A percentile compares a stretch with the other conserved stretches of the same genome.
Conservation (phyloP, 2,888 invertebrate genomes). For the Cremastinae sp. region DNA sequence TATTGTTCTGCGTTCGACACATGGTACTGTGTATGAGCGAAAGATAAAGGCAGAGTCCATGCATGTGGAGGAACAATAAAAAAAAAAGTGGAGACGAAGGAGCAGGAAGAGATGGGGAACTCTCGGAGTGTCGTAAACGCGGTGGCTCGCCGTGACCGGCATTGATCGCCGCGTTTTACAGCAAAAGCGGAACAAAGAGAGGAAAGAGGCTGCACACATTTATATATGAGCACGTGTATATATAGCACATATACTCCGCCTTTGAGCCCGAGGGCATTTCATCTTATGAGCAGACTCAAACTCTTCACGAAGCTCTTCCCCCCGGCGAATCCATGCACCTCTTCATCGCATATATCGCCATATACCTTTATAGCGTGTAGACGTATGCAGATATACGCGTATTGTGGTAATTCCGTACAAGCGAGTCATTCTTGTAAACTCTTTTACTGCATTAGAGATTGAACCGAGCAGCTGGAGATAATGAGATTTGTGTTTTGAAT, state of each 20-base stretch:
- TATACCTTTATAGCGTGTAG: background rate
- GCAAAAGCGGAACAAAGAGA: conserved; percentile 66
- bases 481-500: conserved; percentile 16
- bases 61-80: background rate
- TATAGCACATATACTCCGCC: too few species aligned
- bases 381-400: conserved; percentile 3
- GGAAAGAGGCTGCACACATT: conserved; percentile 55
- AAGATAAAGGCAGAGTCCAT: background rate
- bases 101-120: conserved; percentile 1
- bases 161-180: conserved; percentile 61
- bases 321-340: background rate
- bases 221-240: too few species aligned
- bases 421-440: conserved; percentile 51
- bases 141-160: conserved; percentile 59
- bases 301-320: conserved; percentile 31
- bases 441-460: conserved; percentile 73
- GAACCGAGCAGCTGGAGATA: conserved; percentile 46
- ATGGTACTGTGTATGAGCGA: too few species aligned
- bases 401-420: background rate
- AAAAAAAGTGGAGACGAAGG: background rate
- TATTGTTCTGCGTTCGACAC: too few species aligned
- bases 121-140: conserved; percentile 63
- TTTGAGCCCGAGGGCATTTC: too few species aligned
- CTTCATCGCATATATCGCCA: too few species aligned
- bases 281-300: conserved; percentile 62